A percentile compares a stretch with the other conserved stretches of the same genome.
These are phyloP conservation scores for Macaca mulatta DNA, from an alignment of 2,113 vertebrate species.

Conservation along the genomic window DNA sequence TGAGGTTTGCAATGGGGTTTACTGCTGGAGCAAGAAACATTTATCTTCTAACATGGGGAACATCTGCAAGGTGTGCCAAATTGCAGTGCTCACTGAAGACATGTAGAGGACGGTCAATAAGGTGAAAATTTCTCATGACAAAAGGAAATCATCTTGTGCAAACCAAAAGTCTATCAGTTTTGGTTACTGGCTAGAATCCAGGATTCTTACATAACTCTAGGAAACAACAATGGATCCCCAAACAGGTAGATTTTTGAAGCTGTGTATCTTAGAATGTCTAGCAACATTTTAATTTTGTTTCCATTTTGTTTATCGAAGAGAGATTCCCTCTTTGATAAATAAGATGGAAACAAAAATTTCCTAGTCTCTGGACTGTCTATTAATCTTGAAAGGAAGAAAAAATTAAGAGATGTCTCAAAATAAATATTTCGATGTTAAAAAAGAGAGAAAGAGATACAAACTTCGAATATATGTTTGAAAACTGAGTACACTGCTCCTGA, in stretches of 20 bases:
- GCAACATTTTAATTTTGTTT: too few species aligned
- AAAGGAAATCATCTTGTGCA: neutral
- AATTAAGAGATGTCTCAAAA: neutral
- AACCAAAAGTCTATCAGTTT: neutral
- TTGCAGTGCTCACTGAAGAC: neutral
- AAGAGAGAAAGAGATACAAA: neutral
- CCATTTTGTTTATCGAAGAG: neutral
- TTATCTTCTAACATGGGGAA: neutral
- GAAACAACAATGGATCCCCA: neutral
- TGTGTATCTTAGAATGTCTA: neutral
- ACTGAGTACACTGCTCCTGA: neutral
- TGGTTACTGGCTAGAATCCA: neutral
- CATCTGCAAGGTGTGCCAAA: neutral
- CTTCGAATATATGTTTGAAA: conserved; percentile 11
- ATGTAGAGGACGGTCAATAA: neutral
- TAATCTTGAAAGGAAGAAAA: neutral
- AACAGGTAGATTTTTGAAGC: neutral
- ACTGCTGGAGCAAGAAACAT: neutral
- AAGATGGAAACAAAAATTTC: conserved; percentile 31
- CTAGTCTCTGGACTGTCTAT: neutral
- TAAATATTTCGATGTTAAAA: neutral
- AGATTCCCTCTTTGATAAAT: neutral
- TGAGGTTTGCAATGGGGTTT: neutral
- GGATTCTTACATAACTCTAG: neutral
- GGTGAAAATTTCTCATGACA: neutral